Conservation (phyloP, 2,888 invertebrate genomes). For the Hermodice carunculata region DNA sequence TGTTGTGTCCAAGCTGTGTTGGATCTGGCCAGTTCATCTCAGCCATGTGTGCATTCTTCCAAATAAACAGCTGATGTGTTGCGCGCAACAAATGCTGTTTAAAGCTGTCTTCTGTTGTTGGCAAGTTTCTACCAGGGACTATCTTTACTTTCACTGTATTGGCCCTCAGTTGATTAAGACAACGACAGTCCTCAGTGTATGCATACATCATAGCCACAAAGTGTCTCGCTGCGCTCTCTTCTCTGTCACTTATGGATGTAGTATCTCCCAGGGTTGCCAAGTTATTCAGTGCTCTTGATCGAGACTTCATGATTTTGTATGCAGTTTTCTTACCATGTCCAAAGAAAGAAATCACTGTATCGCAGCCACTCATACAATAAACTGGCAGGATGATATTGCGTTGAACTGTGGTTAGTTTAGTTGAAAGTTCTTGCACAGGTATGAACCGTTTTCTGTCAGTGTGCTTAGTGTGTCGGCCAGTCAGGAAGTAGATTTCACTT, state of each 20-base stretch:
- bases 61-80: neutral
- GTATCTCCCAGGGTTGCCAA: neutral
- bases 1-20: neutral
- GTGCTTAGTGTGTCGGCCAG: neutral
- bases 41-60: neutral
- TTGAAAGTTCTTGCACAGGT: neutral
- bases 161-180: neutral
- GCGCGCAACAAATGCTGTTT: neutral
- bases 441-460: neutral
- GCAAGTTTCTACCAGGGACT: neutral
- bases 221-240: no score
- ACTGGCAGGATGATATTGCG: neutral
- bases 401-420: neutral
- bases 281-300: neutral
- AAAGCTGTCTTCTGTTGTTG: neutral
- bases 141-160: neutral
- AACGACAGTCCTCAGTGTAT: neutral
- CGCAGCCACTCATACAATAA: neutral
- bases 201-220: neutral
- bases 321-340: neutral
- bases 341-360: neutral
- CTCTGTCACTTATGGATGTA: neutral
- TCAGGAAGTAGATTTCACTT: neutral
- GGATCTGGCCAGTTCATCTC: neutral
- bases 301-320: neutral